These are phyloP conservation scores for Bothrops jararaca DNA, from an alignment of 2,113 vertebrate genomes.

Conservation along the genomic window DNA sequence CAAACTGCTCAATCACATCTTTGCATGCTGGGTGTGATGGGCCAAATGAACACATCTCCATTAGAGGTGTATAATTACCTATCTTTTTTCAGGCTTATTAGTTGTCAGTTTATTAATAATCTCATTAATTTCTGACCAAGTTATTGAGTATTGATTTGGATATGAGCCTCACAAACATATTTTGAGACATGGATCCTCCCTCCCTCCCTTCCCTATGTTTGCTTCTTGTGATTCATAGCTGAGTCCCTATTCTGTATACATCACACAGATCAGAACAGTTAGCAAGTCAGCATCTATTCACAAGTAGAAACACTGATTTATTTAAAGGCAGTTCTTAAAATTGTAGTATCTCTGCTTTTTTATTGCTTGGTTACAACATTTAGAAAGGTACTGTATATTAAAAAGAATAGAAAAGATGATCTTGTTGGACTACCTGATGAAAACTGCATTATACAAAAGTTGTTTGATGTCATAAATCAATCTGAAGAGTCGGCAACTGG, in stretches of 20 bases:
- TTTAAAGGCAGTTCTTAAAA: background rate
- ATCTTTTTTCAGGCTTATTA: background rate
- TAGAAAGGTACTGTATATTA: background rate
- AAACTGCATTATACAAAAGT: background rate
- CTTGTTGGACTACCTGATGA: background rate
- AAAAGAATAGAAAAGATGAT: background rate
- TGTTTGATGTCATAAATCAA: background rate
- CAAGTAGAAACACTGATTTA: background rate
- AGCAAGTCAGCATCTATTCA: background rate
- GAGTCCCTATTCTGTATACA: background rate
- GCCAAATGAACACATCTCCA: background rate
- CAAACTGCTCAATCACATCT: background rate
- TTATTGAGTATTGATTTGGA: background rate
- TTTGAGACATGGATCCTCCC: background rate
- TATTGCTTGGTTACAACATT: background rate
- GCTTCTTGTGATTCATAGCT: background rate
- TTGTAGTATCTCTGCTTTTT: background rate
- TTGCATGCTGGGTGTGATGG: background rate
- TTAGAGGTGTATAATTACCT: background rate
- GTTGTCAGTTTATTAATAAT: background rate
- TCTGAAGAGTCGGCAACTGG: background rate
- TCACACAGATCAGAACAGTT: background rate
- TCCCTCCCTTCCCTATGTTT: constrained; percentile 28
- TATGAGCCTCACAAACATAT: background rate
- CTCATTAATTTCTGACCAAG: background rate